These are phyloP conservation scores for Ommatoiulus sabulosus DNA, from an alignment of 2,888 invertebrate genomes.

Conservation along the genomic window DNA sequence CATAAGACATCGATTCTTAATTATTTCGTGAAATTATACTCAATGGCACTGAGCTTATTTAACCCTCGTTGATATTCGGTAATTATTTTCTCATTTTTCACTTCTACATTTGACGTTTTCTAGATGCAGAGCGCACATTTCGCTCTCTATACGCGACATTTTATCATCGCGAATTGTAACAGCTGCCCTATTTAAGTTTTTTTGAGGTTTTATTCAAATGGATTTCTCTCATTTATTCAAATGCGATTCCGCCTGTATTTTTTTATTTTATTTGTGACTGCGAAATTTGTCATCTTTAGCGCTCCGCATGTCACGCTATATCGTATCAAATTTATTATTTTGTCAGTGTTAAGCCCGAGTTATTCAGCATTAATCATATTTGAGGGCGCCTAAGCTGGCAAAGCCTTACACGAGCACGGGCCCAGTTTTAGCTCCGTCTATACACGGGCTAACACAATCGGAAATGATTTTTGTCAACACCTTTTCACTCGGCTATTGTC, in stretches of 20 bases:
- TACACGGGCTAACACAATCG: not conserved
- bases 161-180: not conserved
- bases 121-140: not conserved
- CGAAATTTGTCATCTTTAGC: not conserved
- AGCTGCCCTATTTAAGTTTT: not conserved
- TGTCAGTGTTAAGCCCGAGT: not conserved
- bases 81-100: slow-evolving; percentile 30
- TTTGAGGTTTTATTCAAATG: slow-evolving; percentile 40
- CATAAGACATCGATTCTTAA: too few species aligned
- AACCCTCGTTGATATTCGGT: not conserved
- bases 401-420: not conserved
- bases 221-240: slow-evolving; percentile 29
- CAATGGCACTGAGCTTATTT: not conserved
- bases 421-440: not conserved
- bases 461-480: slow-evolving; percentile 5
- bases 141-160: not conserved
- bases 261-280: not conserved
- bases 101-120: not conserved
- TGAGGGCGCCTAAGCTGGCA: not conserved
- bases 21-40: not conserved
- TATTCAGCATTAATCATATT: slow-evolving; percentile 14
- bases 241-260: not conserved
- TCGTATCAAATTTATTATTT: not conserved
- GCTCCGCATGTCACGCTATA: not conserved
- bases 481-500: not conserved